Evolutionary conservation across 2,888 invertebrate species (phyloP), one percentile per base, ranked within the genome.

Genomic region (Merodon equestris): DNA sequence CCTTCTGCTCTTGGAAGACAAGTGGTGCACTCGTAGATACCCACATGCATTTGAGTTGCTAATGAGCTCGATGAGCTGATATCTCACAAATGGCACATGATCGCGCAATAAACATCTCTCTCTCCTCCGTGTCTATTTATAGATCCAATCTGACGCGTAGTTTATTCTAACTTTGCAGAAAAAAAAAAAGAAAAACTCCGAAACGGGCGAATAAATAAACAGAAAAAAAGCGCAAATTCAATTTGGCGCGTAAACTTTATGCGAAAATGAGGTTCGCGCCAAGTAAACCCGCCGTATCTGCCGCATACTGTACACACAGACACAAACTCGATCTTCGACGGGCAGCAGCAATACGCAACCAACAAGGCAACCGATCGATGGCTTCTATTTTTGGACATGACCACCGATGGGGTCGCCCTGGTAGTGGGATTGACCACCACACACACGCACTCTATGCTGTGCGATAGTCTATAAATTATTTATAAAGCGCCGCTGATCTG

Each of bases 331-430:
- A 27, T 27, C 27, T 4, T 27, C 27, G 27, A 27, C 3, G 7
- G 27, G 27, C 27, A 27, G 7, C 27, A 27, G 27, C 27, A 27
- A 27, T 27, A 27, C 3, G 27, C 27, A 27, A 7, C 27, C 47
- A 34, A 12, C 40, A 40, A 38, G 4, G 27, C 34, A 15, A 10
- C 47, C 73, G 61, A 79, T 68, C 60, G 70, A 74, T 61, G 56
- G 70, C 48, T 71, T 54, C 81, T 81, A 81, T 81, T 81, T 81
- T 81, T 56, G 75, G 81, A 81, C 66, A 75, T 81, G 81, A 79
- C 74, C 74, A 73, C 57, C 68, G 77, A 74, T 74, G 79, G 79
- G 79, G 79, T 60, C 68, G 79, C 63, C 64, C 70, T 70, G 58
- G 58, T 70, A 68, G 79, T 79, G 70, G 79, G 68, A 79, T 60